These are phyloP conservation scores for Caenorhabditis macrosperma DNA, from an alignment of 2,888 invertebrate genomes.

Conservation along the genomic window DNA sequence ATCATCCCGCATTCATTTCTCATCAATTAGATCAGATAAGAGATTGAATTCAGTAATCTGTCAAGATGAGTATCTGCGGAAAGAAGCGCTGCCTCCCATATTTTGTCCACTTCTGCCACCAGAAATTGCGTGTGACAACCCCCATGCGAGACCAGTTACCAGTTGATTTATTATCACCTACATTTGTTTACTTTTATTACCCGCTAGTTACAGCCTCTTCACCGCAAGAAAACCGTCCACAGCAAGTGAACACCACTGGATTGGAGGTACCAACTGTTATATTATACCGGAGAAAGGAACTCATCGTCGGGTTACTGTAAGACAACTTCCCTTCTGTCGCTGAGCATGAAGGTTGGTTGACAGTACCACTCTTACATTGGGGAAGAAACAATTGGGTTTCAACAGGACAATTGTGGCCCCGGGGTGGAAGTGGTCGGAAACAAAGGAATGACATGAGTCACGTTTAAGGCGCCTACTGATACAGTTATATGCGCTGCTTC, in stretches of 20 bases:
- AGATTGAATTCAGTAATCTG: background rate
- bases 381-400: constrained; percentile 9
- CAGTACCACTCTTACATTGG: constrained; percentile 11
- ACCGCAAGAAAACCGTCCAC: constrained; percentile 37
- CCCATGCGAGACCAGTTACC: constrained; percentile 38
- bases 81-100: background rate
- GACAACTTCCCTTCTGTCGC: background rate
- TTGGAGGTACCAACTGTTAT: background rate
- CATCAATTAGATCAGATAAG: constrained; percentile 36
- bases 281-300: background rate
- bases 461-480: constrained; percentile 46
- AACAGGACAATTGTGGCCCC: constrained; percentile 19
- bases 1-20: background rate
- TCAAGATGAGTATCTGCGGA: constrained; percentile 18
- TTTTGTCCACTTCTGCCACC: background rate
- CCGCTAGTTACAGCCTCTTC: constrained; percentile 8
- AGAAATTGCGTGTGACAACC: constrained; percentile 6
- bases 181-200: constrained; percentile 48
- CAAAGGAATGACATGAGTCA: constrained; percentile 42
- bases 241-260: constrained; percentile 8
- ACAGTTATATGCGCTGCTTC: constrained; percentile 17
- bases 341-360: background rate
- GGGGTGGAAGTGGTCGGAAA: constrained; percentile 23
- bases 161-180: constrained; percentile 57
- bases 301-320: constrained; percentile 32